Base-by-base conservation (phyloP, 92 coral and sea anemone genomes). In the Zoanthus sociatus region DNA sequence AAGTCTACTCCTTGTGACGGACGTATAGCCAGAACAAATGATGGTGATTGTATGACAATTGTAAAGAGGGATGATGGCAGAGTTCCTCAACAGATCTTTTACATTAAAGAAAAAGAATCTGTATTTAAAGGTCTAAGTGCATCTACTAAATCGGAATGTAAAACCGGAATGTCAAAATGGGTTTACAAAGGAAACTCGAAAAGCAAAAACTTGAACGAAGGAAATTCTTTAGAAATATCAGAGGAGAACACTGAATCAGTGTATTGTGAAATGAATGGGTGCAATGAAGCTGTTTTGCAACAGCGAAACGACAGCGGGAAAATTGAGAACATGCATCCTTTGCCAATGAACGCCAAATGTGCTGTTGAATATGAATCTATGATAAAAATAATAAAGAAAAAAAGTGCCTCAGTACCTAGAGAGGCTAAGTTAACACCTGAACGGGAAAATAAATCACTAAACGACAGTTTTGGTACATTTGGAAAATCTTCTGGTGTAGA, bases 151-250 rank as follows among this genome's bases (percentile, higher is more conserved):
- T 45, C 46, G 9, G 58, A 64, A 11, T 21, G 75, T 45, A 81
- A 20, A 81, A 81, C 75, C 20, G 85, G 85, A 44, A 81, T 81
- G 85, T 81, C 85, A 81, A 81, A 81, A 46, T 81, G 85, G 85
- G 48, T 81, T 81, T 81, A 45, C 85, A 81, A 81, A 26, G 74
- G 85, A 44, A 81, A 81, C 75, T 67, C 85, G 31, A 81, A 81
- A 31, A 64, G 8, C 37, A 81, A 63, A 53, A 74, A 20, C 42
- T 63, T 20, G 15, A 79, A 42, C 20, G 16, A 26, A 37, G 84
- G 47, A 31, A 60, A 16, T 18, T 81, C 75, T 42, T 48, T 46
- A 7, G 61, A 68, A 48, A 63, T 11, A 6, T 7, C 58, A 9
- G 53, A 64, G 7, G 42, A 46, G 54, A 50, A 21, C 75, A 45